Base-by-base conservation (phyloP, 2,888 invertebrate genomes). In the Drosophila mayaguana region DNA sequence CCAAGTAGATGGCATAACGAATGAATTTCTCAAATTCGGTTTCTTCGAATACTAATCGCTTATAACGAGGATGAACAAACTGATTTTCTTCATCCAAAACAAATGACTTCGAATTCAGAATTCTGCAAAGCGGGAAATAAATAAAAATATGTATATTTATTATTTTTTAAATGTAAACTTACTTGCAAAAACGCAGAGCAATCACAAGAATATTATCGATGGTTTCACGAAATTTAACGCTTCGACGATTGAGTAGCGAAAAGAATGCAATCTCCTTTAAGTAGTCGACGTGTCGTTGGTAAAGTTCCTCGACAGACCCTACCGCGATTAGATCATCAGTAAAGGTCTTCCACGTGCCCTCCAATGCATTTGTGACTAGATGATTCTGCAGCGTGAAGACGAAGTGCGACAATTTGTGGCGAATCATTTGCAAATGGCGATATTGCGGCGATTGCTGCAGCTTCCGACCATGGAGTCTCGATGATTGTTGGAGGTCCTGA, bases 361-460 rank as follows among this genome's bases (percentile, higher is more conserved):
- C 95, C 34, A 97, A 93, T 34, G 96, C 96, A 57, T 95, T 96
- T 0, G 96, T 96, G 1, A 96, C 95, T 60, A 97, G 94, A 90
- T 97, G 97, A 92, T 95, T 96, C 90, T 96, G 96, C 32, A 97
- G 91, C 0, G 96, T 95, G 66, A 96, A 94, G 50, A 97, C 94
- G 89, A 97, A 95, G 64, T 96, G 96, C 34, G 95, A 95, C 95
- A 97, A 96, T 22, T 95, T 94, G 88, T 96, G 96, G 0, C 97
- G 94, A 83, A 95, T 95, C 66, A 95, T 93, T 88, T 97, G 96
- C 12, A 96, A 92, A 59, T 95, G 94, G 57, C 95, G 94, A 92
- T 96, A 96, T 71, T 97, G 96, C 0, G 94, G 94, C 0, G 96
- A 95, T 14, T 93, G 91, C 7, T 94, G 92, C 1, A 96, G 91